Conservation (phyloP, 2,888 invertebrate species). For the Monopis laevigella region DNA sequence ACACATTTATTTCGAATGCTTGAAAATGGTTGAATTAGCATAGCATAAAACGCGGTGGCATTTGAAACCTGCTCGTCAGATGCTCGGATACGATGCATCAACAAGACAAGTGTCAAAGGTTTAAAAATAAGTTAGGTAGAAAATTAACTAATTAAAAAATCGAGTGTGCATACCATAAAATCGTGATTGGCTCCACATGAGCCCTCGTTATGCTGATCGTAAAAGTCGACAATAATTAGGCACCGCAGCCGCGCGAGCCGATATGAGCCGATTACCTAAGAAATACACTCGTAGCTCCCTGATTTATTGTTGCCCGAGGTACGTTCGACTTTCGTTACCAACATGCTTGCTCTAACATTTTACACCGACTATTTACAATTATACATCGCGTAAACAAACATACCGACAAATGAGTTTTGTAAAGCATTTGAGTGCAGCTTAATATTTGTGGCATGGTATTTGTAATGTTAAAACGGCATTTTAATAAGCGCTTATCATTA, state of each 20-base stretch:
- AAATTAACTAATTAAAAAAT: conserved; percentile 44
- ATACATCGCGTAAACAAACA: too few relatives aligned
- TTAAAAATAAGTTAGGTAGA: not conserved
- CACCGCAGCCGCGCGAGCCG: conserved; percentile 55
- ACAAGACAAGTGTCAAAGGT: conserved; percentile 12
- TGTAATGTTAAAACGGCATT: too few relatives aligned
- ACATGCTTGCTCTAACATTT: conserved; percentile 4
- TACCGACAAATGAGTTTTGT: too few relatives aligned
- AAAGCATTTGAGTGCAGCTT: too few relatives aligned
- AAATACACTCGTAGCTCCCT: conserved; percentile 60
- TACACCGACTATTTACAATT: too few relatives aligned
- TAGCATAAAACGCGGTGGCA: not conserved
- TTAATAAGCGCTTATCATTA: too few relatives aligned
- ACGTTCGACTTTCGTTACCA: conserved; percentile 38
- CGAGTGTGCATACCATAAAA: conserved; percentile 50
- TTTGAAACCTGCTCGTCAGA: not conserved
- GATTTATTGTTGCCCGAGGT: conserved; percentile 53
- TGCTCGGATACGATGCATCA: not conserved
- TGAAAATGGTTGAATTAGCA: conserved; percentile 3
- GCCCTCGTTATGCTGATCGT: conserved; percentile 63
- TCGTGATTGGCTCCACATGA: conserved; percentile 64
- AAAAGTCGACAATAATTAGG: conserved; percentile 66
- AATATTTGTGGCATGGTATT: too few relatives aligned
- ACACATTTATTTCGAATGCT: conserved; percentile 1
- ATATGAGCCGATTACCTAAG: conserved; percentile 66